Evolutionary conservation across 2,888 invertebrate species (phyloP).

Genomic region (Petrophora chlorosata): DNA sequence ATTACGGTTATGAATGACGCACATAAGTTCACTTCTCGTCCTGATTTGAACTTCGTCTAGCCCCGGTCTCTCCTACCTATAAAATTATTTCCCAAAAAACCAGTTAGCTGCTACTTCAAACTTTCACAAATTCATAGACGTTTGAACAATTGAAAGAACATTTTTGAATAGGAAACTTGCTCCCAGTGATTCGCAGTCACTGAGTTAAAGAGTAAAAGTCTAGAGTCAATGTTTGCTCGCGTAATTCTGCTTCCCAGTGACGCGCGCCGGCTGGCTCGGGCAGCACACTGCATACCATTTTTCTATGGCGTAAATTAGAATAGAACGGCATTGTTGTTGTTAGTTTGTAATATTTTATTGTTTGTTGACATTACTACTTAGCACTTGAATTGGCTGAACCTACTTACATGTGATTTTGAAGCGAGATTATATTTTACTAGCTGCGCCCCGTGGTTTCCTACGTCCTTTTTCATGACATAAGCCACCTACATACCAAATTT

Average conservation of each 20-base stretch:
- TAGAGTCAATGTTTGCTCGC: constrained; percentile 81
- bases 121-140: constrained; percentile 9
- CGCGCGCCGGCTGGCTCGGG: constrained; percentile 41
- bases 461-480: no score
- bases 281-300: constrained; percentile 53
- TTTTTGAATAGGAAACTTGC: constrained; percentile 66
- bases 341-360: constrained; percentile 7
- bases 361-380: no score
- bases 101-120: background rate
- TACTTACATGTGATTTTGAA: no score
- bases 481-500: no score
- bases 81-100: no score
- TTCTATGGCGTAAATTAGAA: constrained; percentile 32
- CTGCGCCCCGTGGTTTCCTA: no score
- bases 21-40: no score
- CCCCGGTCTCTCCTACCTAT: no score
- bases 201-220: constrained; percentile 80
- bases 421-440: no score
- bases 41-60: no score
- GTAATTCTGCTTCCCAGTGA: constrained; percentile 74
- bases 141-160: constrained; percentile 57
- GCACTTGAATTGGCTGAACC: no score
- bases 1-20: no score
- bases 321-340: constrained; percentile 13
- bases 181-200: constrained; percentile 78